These are phyloP conservation scores for Leptarthrus brevirostris DNA, from an alignment of 2,888 invertebrate genomes.

Conservation along the genomic window DNA sequence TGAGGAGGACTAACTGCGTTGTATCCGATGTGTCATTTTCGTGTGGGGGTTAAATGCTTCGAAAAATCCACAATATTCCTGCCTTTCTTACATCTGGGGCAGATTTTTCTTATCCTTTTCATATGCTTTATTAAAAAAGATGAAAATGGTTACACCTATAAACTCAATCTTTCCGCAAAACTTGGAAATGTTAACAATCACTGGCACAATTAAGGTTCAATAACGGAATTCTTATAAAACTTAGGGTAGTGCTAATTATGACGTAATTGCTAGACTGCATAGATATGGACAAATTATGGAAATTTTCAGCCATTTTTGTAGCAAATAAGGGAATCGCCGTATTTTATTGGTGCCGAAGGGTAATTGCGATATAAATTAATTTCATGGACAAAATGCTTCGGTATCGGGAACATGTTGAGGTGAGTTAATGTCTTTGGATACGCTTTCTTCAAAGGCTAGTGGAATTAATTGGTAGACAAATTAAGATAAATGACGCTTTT, in stretches of 20 bases:
- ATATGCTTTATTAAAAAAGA: slow-evolving; percentile 1
- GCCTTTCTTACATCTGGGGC: slow-evolving; percentile 16
- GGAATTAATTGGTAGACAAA: slow-evolving; percentile 45
- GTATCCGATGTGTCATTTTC: slow-evolving; percentile 16
- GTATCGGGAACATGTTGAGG: slow-evolving; percentile 38
- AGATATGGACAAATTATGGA: slow-evolving; percentile 67
- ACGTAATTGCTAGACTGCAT: slow-evolving; percentile 66
- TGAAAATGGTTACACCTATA: too few relatives aligned
- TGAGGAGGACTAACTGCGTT: slow-evolving; percentile 10
- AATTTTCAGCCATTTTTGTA: slow-evolving; percentile 58
- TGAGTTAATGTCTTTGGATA: slow-evolving; percentile 51
- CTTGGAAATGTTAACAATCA: too few relatives aligned
- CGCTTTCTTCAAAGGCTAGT: slow-evolving; percentile 11
- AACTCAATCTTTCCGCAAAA: too few relatives aligned
- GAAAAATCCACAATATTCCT: slow-evolving; percentile 40
- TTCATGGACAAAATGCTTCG: slow-evolving; percentile 64
- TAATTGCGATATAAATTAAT: slow-evolving; percentile 68
- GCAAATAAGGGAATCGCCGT: slow-evolving; percentile 60
- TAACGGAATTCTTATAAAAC: slow-evolving; percentile 54
- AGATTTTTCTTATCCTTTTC: background rate
- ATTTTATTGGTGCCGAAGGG: slow-evolving; percentile 67
- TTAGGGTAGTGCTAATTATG: slow-evolving; percentile 63
- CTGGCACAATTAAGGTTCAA: slow-evolving; percentile 56
- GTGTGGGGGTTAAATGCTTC: slow-evolving; percentile 32
- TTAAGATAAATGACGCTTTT: slow-evolving; percentile 37